phyloP scores from a whole-genome alignment of 2,113 vertebrate species.

The Carassius gibelio region DNA sequence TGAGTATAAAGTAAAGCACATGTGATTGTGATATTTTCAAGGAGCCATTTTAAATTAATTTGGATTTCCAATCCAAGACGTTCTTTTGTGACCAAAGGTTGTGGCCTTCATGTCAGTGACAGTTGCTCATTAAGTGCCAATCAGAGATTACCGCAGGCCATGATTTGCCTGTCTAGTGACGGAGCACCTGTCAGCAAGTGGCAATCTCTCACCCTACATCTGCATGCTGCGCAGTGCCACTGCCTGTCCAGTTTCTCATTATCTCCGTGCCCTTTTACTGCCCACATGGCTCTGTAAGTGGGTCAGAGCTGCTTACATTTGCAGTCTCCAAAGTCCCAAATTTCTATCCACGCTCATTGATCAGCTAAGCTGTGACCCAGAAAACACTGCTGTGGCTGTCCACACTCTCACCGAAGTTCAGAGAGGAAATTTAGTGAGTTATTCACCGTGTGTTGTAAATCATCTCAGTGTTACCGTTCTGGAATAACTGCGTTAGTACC shows the following conservation, averaged over 20 bases:
- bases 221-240: conserved; percentile 8
- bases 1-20: neutral
- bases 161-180: conserved; percentile 61
- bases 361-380: conserved; percentile 44
- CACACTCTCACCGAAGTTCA: conserved; percentile 13
- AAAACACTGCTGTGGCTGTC: conserved; percentile 34
- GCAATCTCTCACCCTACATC: conserved; percentile 44
- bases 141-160: conserved; percentile 69
- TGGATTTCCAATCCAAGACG: conserved; percentile 70
- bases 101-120: conserved; percentile 72
- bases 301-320: conserved; percentile 52
- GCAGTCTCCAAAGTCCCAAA: conserved; percentile 44
- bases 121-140: conserved; percentile 78
- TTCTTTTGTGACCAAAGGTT: conserved; percentile 67
- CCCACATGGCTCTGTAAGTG: conserved; percentile 40
- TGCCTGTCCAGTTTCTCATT: conserved; percentile 49
- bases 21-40: conserved; percentile 54
- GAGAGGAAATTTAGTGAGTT: conserved; percentile 11
- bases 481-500: conserved; percentile 7
- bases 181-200: conserved; percentile 48
- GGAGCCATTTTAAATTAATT: conserved; percentile 72
- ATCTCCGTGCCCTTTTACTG: conserved; percentile 39
- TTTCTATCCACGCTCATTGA: conserved; percentile 41
- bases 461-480: conserved; percentile 18
- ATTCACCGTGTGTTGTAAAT: conserved; percentile 6